Evolutionary conservation across 2,888 invertebrate species (phyloP).

Genomic region (Antheraea assamensis): DNA sequence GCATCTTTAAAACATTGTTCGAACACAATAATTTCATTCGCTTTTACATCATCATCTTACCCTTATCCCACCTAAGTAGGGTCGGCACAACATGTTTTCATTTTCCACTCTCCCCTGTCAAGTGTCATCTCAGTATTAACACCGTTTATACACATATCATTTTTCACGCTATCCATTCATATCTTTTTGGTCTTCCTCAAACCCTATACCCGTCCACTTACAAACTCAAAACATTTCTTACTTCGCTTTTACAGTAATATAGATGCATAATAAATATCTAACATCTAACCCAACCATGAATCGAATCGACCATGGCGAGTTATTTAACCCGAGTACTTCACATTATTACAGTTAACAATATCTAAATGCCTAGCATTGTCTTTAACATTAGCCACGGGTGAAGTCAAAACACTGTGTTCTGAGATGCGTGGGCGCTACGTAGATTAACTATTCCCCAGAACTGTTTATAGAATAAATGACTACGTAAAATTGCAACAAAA

Average conservation of each 20-base stretch:
- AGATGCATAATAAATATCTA: not conserved
- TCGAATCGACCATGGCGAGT: conserved; percentile 50
- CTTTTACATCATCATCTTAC: too few relatives aligned
- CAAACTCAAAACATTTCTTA: too few relatives aligned
- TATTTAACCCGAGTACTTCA: conserved; percentile 63
- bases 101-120: too few relatives aligned
- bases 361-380: conserved; percentile 73
- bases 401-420: conserved; percentile 50
- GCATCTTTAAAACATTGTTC: not conserved
- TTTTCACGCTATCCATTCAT: too few relatives aligned
- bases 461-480: not conserved
- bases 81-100: too few relatives aligned
- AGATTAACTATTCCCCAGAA: conserved; percentile 36
- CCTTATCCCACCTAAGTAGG: too few relatives aligned
- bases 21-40: not conserved
- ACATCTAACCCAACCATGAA: conserved; percentile 26
- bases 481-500: not conserved
- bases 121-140: too few relatives aligned
- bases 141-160: too few relatives aligned
- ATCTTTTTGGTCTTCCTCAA: too few relatives aligned
- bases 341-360: conserved; percentile 75
- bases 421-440: conserved; percentile 61
- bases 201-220: too few relatives aligned
- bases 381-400: conserved; percentile 69
- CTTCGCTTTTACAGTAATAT: not conserved